Percentiles rank a stretch among this genome's conserved stretches.
These are phyloP conservation scores for Tokudaia tokunoshimensis DNA, from an alignment of 2,797 vertebrate genomes.

Conservation along the genomic window DNA sequence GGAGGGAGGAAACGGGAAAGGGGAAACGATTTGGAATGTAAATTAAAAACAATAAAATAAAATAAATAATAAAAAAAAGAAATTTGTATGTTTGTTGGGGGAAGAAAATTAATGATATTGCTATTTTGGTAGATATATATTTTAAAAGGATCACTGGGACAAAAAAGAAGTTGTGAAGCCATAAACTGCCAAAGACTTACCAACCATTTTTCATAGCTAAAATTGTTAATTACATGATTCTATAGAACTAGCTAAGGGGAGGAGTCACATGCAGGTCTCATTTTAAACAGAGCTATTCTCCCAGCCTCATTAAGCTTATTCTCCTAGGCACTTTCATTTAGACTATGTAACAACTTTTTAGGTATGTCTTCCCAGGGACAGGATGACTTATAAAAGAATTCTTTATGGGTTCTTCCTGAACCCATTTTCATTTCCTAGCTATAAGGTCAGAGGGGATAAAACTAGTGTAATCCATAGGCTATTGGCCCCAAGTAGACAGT, in stretches of 20 bases:
- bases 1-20: no score
- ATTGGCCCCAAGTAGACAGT: slow-evolving; percentile 71
- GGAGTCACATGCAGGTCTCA: neutral
- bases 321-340: neutral
- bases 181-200: neutral
- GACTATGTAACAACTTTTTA: slow-evolving; percentile 34
- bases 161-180: slow-evolving; percentile 22
- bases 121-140: neutral
- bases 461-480: slow-evolving; percentile 74
- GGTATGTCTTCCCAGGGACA: slow-evolving; percentile 53
- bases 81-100: neutral
- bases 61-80: no score
- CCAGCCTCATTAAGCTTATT: neutral
- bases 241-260: neutral
- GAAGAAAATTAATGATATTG: neutral
- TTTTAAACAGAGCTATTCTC: neutral
- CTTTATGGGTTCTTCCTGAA: slow-evolving; percentile 83
- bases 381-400: slow-evolving; percentile 64
- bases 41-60: no score
- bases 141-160: neutral
- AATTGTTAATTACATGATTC: neutral
- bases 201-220: neutral
- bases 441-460: slow-evolving; percentile 84
- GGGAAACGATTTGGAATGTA: no score
- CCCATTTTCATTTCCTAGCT: slow-evolving; percentile 87